These are phyloP conservation scores for Ovis aries DNA, from an alignment of 2,113 vertebrate species.

Conservation along the genomic window ARS-UI_Ramb_v3.0 NC_056055.1:164297501-164298000, in stretches of 20 bases:
- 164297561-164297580: background rate
- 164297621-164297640: background rate
- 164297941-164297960: accelerated
- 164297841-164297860: background rate
- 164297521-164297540: background rate
- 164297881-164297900: background rate
- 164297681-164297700: background rate
- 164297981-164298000: no score
- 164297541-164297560: background rate
- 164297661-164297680: background rate
- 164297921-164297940: background rate
- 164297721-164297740: accelerated
- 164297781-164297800: background rate
- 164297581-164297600: background rate
- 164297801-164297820: background rate
- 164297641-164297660: background rate
- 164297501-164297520: background rate
- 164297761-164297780: background rate
- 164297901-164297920: background rate
- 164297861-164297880: accelerated
- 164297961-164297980: no score
- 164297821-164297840: background rate
- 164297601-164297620: background rate
- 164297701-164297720: background rate
- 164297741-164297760: background rate